Evolutionary conservation across 2,113 vertebrate species (phyloP).

Genomic region (Psammodynastes pulverulentus): DNA sequence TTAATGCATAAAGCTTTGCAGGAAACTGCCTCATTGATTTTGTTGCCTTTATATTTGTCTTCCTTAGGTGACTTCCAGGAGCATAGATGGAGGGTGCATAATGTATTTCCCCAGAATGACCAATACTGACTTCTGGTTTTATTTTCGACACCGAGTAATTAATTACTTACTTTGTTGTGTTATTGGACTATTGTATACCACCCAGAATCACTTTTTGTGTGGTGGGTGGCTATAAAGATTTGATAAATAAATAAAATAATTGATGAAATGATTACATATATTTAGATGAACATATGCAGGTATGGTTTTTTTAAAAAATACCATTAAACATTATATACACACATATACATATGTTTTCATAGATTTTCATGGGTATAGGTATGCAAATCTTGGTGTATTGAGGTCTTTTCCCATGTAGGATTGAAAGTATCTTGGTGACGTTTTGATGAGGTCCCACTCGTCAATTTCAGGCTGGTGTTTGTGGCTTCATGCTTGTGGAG

Average conservation of each 20-base stretch:
- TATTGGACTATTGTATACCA: neutral
- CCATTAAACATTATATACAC: neutral
- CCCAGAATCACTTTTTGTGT: neutral
- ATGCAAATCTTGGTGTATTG: no score
- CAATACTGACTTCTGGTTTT: constrained; percentile 63
- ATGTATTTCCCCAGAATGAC: constrained; percentile 69
- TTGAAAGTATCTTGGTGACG: no score
- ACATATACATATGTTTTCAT: neutral
- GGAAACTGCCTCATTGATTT: constrained; percentile 80
- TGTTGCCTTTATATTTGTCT: constrained; percentile 77
- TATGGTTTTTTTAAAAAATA: neutral
- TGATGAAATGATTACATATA: constrained; percentile 26
- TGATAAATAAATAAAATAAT: neutral
- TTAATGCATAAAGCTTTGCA: constrained; percentile 75
- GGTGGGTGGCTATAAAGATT: neutral
- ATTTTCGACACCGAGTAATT: constrained; percentile 44
- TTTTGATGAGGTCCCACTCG: no score
- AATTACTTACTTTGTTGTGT: neutral
- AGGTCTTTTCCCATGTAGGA: no score
- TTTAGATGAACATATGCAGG: constrained; percentile 19
- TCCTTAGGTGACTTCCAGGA: constrained; percentile 81
- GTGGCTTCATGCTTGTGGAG: no score
- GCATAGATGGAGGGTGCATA: constrained; percentile 67
- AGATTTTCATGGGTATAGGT: no score
- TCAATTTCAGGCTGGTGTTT: no score